Evolutionary conservation across 2,797 vertebrate genomes (phyloP).

Genomic region (Aplochiton taeniatus): DNA sequence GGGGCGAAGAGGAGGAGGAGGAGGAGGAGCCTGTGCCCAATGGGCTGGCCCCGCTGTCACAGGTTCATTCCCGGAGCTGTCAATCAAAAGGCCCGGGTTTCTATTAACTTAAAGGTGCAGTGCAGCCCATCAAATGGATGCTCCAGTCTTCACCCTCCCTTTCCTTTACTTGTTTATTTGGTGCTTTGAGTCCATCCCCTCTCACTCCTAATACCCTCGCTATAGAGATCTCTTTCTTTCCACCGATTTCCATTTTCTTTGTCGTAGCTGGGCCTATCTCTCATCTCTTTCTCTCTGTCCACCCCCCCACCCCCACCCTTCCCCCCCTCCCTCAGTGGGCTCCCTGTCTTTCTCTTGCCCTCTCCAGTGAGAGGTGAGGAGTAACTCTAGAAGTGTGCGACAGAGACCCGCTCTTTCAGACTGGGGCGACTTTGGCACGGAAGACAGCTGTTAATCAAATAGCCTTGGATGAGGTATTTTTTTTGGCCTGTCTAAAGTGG

Average conservation of each 20-base stretch:
- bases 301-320: conserved; percentile 44
- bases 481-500: conserved; percentile 63
- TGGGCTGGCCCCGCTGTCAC: conserved; percentile 46
- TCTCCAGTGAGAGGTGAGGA: conserved; percentile 64
- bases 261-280: neutral
- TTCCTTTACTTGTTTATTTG: conserved; percentile 32
- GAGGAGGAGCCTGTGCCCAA: conserved; percentile 29
- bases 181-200: conserved; percentile 17
- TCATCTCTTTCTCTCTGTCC: conserved; percentile 38
- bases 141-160: conserved; percentile 27
- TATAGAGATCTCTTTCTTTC: neutral
- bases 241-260: neutral
- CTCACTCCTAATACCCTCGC: neutral
- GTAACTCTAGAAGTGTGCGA: conserved; percentile 83
- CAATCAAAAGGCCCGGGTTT: conserved; percentile 47
- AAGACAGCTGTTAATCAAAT: conserved; percentile 80
- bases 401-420: conserved; percentile 69
- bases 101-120: neutral
- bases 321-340: conserved; percentile 59
- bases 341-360: conserved; percentile 67
- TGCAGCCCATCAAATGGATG: conserved; percentile 18
- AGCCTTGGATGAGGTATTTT: conserved; percentile 76
- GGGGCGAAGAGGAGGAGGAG: neutral
- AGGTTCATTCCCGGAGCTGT: conserved; percentile 41
- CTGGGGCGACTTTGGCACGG: conserved; percentile 55